Base-by-base conservation (phyloP, 2,113 vertebrate species). In the Pelecanoides urinatrix region DNA sequence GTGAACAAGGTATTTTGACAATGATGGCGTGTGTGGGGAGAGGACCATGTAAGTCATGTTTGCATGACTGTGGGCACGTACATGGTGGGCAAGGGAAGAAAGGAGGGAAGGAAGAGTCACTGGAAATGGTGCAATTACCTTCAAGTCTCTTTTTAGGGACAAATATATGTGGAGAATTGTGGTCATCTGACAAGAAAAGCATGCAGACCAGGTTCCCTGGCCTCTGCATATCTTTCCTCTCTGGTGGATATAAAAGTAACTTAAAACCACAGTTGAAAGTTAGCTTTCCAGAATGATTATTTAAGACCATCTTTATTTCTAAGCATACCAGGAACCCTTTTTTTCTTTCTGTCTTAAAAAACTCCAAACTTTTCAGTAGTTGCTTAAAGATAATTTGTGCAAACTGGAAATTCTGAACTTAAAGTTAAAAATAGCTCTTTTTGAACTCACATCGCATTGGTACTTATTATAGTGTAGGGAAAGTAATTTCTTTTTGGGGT, bases 31-130 rank as follows among this genome's bases (percentile, higher is more conserved):
- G 2, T 19, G 26, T 7, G 6, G 38, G 47, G 26, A 88, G 18
- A 71, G 20, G 25, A 76, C 27, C 29, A 45, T 7, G 0, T 23
- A 55, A 90, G 30, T 74, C 50, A 49, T 3, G 8, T 58, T 88
- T 58, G 30, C 8, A 1, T 34, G 27, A 44, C 52, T 56, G 36
- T 13, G 53, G 49, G 8, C 13, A 61, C 0, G 0, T 10, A 53
- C 13, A 32, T 3, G 9, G 23, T 32, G n/a, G 23, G n/a, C 5
- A 3, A 80, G 2, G 56, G n/a, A 85, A 90, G n/a, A 19, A 55
- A 22, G 47, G 47, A 49, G 12, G 21, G 47, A 49, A 61, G 30
- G 13, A 6, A 23, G 8, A 34, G 36, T 55, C 17, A 71, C 20
- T n/a, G 10, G 52, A 86, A 94, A 75, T 42, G 11, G 3, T 44